Percentiles rank a stretch among this genome's conserved stretches.
These are phyloP conservation scores for Lycorma delicatula DNA, from an alignment of 1,140 invertebrate genomes.

Conservation along the genomic window DNA sequence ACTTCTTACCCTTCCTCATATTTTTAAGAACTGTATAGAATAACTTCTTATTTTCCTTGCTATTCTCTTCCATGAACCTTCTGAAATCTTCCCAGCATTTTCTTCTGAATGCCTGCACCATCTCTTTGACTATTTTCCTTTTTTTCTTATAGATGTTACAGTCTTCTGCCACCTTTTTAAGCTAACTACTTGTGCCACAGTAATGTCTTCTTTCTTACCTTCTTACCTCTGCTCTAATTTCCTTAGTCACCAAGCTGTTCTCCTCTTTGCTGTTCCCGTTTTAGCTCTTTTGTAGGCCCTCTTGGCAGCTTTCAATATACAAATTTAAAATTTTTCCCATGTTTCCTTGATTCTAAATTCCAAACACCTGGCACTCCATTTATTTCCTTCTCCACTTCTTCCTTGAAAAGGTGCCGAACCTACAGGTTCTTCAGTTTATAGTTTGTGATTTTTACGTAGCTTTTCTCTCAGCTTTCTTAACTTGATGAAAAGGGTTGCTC, in stretches of 20 bases:
- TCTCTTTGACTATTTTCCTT: background rate
- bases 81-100: slow-evolving; percentile 10
- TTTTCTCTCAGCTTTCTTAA: slow-evolving; percentile 1
- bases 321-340: background rate
- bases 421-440: background rate
- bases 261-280: background rate
- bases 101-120: background rate
- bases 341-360: background rate
- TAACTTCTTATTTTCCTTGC: slow-evolving; percentile 2
- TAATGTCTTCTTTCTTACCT: slow-evolving; percentile 3
- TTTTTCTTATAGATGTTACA: background rate
- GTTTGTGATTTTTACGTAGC: background rate
- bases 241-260: slow-evolving; percentile 3
- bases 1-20: background rate
- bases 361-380: background rate
- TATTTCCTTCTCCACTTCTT: background rate
- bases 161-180: background rate
- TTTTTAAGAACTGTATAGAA: slow-evolving; percentile 7
- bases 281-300: background rate
- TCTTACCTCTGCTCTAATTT: background rate
- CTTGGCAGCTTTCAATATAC: background rate
- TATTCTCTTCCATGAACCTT: background rate
- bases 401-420: background rate
- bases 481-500: background rate
- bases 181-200: slow-evolving; percentile 1